These are phyloP conservation scores for Globicephala melas DNA, from an alignment of 2,113 vertebrate genomes.

Conservation along the genomic window DNA sequence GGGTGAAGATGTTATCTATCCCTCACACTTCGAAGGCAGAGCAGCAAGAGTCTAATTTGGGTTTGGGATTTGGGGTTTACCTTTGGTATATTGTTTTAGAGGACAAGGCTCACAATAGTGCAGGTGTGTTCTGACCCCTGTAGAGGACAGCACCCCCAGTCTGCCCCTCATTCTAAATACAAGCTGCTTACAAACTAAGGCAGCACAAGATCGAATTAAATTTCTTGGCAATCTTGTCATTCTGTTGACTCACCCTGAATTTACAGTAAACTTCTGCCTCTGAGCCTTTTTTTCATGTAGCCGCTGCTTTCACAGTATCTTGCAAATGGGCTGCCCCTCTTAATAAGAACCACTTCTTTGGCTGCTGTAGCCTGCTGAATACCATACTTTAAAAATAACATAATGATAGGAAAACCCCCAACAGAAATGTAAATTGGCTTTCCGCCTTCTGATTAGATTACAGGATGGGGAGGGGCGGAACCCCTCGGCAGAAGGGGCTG, in stretches of 20 bases:
- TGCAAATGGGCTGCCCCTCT: not conserved
- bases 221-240: not conserved
- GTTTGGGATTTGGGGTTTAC: not conserved
- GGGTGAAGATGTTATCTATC: not conserved
- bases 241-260: not conserved
- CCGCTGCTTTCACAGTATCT: not conserved
- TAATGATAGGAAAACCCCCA: slow-evolving; percentile 14
- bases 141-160: not conserved
- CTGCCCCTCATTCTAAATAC: not conserved
- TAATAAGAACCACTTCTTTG: not conserved
- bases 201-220: not conserved
- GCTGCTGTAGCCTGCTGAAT: not conserved
- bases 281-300: not conserved
- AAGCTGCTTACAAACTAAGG: not conserved
- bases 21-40: not conserved
- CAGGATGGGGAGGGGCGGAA: too few species aligned
- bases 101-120: not conserved
- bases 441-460: not conserved
- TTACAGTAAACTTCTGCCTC: not conserved
- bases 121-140: not conserved
- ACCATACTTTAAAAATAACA: slow-evolving; percentile 10
- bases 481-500: not conserved
- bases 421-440: slow-evolving; percentile 18
- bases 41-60: not conserved
- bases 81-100: not conserved